Evolutionary conservation across 1,140 invertebrate species (phyloP), one percentile per base, ranked within the genome.

Genomic region (Pectinophora gossypiella): DNA sequence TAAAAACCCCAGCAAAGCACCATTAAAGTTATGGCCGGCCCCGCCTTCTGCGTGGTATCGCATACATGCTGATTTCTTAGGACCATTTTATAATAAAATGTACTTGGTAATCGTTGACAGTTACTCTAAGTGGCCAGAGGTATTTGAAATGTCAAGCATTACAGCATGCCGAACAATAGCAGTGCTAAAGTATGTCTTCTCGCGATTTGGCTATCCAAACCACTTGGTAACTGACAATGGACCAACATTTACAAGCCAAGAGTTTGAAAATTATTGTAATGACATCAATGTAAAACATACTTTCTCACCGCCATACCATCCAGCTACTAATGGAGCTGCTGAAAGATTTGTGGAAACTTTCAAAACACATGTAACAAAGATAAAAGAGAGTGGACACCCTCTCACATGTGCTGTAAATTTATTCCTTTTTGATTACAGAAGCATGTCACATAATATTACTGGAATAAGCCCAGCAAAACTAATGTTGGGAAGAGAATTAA

Each of bases 261-360:
- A 61, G 42, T 66, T 66, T 51, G 19, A 56, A 46, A 16, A 51
- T 27, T 67, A 48, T 47, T 55, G 54, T 51, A 53, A 59, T 52
- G 9, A 15, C 18, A 44, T 42, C 12, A 57, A 56, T n/a, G 56
- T 82, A 4, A 64, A 67, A 40, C 76, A 80, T 13, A 69, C 45
- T 4, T 68, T 69, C 35, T 48, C 64, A 35, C 54, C 74, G 13
- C 70, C 72, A 1, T 55, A 66, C n/a, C 67, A 82, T 42, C 76
- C 76, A 19, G 68, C 75, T 1, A 74, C 70, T 6, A 78, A 80
- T 56, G 74, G 74, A 0, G 63, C 64, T 2, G 72, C 75, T 0
- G 72, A 79, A 54, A 67, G 74, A 32, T 61, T 70, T 51, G 64
- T 76, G 0, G 66, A 62, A 49, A 68, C 60, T 13, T 69, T 80